Evolutionary conservation across 2,113 vertebrate species (phyloP).

Genomic region (Sphyrna mokarran): DNA sequence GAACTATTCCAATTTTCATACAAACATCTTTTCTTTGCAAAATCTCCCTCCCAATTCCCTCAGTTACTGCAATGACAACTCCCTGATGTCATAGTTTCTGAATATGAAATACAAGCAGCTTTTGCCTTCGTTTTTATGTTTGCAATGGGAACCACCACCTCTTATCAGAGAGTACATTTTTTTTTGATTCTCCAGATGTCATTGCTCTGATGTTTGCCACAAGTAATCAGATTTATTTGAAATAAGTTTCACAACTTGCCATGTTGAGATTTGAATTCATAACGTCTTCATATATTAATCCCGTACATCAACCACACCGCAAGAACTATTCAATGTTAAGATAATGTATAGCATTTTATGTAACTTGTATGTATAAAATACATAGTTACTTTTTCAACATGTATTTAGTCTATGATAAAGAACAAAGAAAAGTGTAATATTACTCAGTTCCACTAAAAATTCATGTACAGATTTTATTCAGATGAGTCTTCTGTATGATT

Average conservation of each 20-base stretch:
- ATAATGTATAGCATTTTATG: not conserved
- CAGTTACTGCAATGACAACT: not conserved
- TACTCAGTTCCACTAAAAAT: not conserved
- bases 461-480: not conserved
- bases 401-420: not conserved
- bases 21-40: not conserved
- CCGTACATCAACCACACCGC: too few species aligned
- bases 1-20: not conserved
- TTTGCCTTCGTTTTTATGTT: conserved; percentile 1
- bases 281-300: not conserved
- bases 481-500: not conserved
- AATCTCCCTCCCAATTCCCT: not conserved
- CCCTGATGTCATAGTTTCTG: not conserved
- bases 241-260: not conserved
- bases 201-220: not conserved
- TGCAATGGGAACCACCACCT: not conserved
- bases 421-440: not conserved
- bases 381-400: not conserved
- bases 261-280: not conserved
- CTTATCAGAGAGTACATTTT: not conserved
- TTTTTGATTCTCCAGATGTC: not conserved
- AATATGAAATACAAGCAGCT: not conserved
- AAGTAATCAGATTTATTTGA: not conserved
- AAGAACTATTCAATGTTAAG: not conserved
- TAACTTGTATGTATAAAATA: not conserved